Evolutionary conservation across 2,797 vertebrate species (phyloP).

Genomic region (Propithecus perrieri): DNA sequence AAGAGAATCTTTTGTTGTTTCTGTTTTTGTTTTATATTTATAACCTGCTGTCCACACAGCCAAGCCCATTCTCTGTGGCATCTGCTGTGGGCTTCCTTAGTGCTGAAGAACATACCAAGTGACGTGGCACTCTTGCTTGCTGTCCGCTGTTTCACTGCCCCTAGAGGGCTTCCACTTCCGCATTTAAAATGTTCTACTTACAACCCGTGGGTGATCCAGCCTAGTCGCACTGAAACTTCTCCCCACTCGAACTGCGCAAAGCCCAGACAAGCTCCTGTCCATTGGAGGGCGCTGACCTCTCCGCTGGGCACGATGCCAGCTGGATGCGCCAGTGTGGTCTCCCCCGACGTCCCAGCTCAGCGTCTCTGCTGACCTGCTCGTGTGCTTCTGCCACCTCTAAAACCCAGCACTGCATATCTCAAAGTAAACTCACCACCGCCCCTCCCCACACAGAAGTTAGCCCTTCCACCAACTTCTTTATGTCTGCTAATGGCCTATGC

Average conservation of each 20-base stretch:
- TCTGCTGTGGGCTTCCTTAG: not conserved
- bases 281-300: not conserved
- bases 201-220: not conserved
- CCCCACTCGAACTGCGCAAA: not conserved
- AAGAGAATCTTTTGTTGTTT: not conserved
- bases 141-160: not conserved
- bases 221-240: not conserved
- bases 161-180: not conserved
- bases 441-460: not conserved
- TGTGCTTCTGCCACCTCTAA: not conserved
- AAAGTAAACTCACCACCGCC: not conserved
- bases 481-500: not conserved
- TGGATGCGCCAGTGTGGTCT: fast-evolving
- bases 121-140: not conserved
- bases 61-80: not conserved
- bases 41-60: not conserved
- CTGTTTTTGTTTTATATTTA: not conserved
- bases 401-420: not conserved
- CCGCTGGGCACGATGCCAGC: not conserved
- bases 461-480: not conserved
- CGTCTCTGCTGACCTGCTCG: not conserved
- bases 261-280: fast-evolving
- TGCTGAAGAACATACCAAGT: not conserved
- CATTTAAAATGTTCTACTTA: not conserved
- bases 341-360: not conserved